Base-by-base conservation (phyloP, 2,113 vertebrate genomes). In the Aramus guarauna region DNA sequence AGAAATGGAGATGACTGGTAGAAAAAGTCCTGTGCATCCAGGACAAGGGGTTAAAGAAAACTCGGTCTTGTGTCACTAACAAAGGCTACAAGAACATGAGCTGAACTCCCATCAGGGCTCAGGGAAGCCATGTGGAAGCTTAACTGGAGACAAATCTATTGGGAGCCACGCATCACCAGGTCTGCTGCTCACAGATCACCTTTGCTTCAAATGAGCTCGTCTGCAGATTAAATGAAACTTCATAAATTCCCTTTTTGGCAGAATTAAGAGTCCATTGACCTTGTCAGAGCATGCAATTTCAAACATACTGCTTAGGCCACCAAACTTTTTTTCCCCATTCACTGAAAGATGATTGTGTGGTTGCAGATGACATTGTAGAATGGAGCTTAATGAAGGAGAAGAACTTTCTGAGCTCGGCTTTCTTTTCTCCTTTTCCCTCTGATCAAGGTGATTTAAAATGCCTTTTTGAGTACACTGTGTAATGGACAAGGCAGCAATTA, bases 361-460 rank as follows among this genome's bases (percentile, higher is more conserved):
- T 73, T 92, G 41, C 80, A 79, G 62, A 62, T 96, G 91, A 88
- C 60, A 66, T 30, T 95, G 58, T 75, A 85, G 69, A 89, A 50
- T 13, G 68, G 76, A 87, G 32, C 41, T 71, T 81, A 87, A 92
- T 91, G 87, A 89, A 88, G 73, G 89, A 94, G 59, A 85, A 74
- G 34, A 87, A 64, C 79, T 94, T 66, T 85, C 83, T 3, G 0
- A 73, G 58, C 78, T 95, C 11, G 7, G 47, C 60, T 83, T 88
- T 84, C n/a, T 45, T 89, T 81, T 92, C 77, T 90, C 68, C 80
- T 91, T 88, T 86, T 62, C 37, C 26, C 6, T 85, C 27, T 89
- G 26, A 39, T 94, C 91, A 94, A 96, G 97, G 97, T 96, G 95
- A 90, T 94, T 96, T 94, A 91, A 96, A 97, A 96, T 96, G 71